phyloP scores from a whole-genome alignment of 2,888 invertebrate species.

The Dichetophora obliterata region DNA sequence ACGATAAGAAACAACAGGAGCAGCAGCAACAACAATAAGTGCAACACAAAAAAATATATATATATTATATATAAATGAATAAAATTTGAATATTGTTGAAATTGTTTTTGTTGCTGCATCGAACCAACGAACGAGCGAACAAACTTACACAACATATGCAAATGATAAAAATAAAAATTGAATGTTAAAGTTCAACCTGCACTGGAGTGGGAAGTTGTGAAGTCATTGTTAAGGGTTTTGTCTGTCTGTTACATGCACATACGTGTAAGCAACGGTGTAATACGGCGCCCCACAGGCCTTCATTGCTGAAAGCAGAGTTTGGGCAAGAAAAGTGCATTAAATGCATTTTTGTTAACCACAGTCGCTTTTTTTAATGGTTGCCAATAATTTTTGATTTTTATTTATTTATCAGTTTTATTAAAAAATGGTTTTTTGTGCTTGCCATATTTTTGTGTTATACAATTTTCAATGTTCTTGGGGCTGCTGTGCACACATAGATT shows the following conservation, averaged over 20 bases:
- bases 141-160: neutral
- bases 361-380: neutral
- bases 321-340: neutral
- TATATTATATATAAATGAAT: neutral
- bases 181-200: neutral
- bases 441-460: neutral
- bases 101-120: no score
- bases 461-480: neutral
- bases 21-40: neutral
- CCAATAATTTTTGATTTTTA: neutral
- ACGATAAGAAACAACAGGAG: conserved; percentile 2
- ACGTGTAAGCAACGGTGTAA: neutral
- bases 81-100: no score
- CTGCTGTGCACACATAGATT: neutral
- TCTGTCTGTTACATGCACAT: no score
- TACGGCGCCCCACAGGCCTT: neutral
- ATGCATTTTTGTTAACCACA: conserved; percentile 6
- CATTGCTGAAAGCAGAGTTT: neutral
- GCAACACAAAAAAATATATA: neutral
- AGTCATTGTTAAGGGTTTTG: neutral
- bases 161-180: neutral
- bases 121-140: no score
- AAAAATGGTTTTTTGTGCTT: neutral
- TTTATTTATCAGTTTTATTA: neutral
- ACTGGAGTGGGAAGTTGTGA: neutral